Percentiles rank a stretch among this genome's conserved stretches.
These are phyloP conservation scores for Theocolax elegans DNA, from an alignment of 1,140 invertebrate species.

Conservation along the genomic window DNA sequence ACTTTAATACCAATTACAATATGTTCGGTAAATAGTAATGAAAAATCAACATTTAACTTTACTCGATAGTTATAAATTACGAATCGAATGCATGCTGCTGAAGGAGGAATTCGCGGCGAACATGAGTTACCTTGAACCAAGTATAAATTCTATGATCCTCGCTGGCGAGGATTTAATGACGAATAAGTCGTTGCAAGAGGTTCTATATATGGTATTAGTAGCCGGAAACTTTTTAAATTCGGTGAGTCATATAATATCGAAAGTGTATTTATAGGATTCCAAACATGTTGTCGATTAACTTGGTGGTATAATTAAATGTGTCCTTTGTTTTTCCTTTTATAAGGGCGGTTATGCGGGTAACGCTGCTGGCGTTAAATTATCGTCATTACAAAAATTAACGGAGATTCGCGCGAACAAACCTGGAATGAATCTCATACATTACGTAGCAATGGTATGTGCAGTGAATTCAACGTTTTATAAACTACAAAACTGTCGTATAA, in stretches of 20 bases:
- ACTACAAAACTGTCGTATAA: too few relatives aligned
- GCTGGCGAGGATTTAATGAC: constrained; percentile 87
- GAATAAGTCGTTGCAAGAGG: constrained; percentile 83
- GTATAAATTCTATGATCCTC: constrained; percentile 90
- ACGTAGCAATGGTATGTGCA: constrained; percentile 85
- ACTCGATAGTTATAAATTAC: constrained; percentile 91
- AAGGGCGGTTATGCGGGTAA: constrained; percentile 97
- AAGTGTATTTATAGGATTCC: too few relatives aligned
- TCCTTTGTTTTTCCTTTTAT: too few relatives aligned
- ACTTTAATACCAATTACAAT: too few relatives aligned
- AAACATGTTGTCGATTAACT: too few relatives aligned
- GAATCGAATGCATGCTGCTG: constrained; percentile 95
- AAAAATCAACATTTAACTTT: too few relatives aligned
- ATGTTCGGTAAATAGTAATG: too few relatives aligned
- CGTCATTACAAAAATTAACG: constrained; percentile 93
- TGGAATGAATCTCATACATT: constrained; percentile 96
- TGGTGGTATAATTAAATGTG: too few relatives aligned
- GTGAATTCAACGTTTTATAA: background rate
- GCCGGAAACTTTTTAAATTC: constrained; percentile 96
- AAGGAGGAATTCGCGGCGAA: constrained; percentile 96
- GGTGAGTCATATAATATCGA: constrained; percentile 72
- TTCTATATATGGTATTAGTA: constrained; percentile 91
- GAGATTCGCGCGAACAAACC: constrained; percentile 97
- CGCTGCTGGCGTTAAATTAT: constrained; percentile 94
- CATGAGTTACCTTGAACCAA: constrained; percentile 90